A percentile compares a stretch with the other conserved stretches of the same genome.
Evolutionary conservation across 2,797 vertebrate genomes (phyloP).

Genomic region (Paguma larvata): DNA sequence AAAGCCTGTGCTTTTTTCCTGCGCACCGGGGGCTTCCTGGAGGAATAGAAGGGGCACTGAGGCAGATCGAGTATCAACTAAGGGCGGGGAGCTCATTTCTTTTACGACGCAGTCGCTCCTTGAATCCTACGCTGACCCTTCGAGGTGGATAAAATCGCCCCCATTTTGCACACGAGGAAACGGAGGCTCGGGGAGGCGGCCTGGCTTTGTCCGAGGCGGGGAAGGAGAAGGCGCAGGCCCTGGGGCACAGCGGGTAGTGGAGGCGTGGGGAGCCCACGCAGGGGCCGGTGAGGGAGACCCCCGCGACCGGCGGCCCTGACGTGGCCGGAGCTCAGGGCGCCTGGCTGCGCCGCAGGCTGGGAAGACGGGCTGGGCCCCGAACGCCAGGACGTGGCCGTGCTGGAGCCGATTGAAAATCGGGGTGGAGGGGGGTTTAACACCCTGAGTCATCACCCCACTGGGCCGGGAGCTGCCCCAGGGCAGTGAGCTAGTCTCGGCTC

Average conservation of each 20-base stretch:
- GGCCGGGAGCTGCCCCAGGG: background rate
- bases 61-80: accelerated
- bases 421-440: background rate
- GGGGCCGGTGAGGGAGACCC: background rate
- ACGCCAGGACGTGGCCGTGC: background rate
- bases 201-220: background rate
- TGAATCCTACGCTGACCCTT: background rate
- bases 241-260: accelerated
- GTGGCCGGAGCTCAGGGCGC: background rate
- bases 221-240: background rate
- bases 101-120: accelerated
- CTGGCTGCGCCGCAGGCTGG: background rate
- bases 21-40: background rate
- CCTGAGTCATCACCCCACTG: accelerated
- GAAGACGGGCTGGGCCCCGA: background rate
- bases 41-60: background rate
- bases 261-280: background rate
- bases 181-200: background rate
- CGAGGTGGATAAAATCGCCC: background rate
- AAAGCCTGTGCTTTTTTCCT: background rate
- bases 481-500: background rate
- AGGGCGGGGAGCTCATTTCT: accelerated
- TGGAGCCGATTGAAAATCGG: background rate
- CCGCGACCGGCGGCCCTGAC: accelerated
- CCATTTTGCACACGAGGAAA: background rate